These are phyloP conservation scores for Chironomus tentans DNA, from an alignment of 2,888 invertebrate genomes.

Conservation along the genomic window DNA sequence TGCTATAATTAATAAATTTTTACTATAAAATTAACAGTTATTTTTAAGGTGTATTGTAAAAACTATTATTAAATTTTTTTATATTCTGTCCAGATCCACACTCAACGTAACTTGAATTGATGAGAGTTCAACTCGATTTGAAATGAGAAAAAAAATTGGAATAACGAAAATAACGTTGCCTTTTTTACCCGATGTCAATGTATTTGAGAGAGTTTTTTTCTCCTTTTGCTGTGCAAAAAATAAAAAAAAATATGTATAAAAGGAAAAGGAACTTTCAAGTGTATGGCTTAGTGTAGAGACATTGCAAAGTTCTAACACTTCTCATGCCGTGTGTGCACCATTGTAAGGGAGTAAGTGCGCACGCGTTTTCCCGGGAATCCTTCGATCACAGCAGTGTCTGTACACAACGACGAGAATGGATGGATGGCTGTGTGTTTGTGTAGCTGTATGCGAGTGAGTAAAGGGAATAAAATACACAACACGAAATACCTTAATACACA, in stretches of 20 bases:
- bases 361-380: slow-evolving; percentile 24
- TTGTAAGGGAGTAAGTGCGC: slow-evolving; percentile 3
- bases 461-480: background rate
- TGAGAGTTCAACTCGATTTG: slow-evolving; percentile 26
- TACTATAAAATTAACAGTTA: background rate
- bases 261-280: background rate
- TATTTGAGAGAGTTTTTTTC: background rate
- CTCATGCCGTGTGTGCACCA: background rate
- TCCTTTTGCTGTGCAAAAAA: background rate
- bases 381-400: background rate
- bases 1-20: background rate
- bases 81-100: slow-evolving; percentile 13
- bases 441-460: background rate
- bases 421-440: too few species aligned
- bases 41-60: background rate
- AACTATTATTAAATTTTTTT: background rate
- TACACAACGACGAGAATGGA: background rate
- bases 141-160: background rate
- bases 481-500: background rate
- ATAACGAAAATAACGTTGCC: slow-evolving; percentile 24
- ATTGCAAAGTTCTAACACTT: slow-evolving; percentile 19
- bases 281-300: slow-evolving; percentile 1
- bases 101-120: slow-evolving; percentile 26
- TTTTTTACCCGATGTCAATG: slow-evolving; percentile 1
- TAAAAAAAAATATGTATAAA: background rate